phyloP scores from a whole-genome alignment of 2,888 invertebrate genomes.

The Lordiphosa fenestrarum region DNA sequence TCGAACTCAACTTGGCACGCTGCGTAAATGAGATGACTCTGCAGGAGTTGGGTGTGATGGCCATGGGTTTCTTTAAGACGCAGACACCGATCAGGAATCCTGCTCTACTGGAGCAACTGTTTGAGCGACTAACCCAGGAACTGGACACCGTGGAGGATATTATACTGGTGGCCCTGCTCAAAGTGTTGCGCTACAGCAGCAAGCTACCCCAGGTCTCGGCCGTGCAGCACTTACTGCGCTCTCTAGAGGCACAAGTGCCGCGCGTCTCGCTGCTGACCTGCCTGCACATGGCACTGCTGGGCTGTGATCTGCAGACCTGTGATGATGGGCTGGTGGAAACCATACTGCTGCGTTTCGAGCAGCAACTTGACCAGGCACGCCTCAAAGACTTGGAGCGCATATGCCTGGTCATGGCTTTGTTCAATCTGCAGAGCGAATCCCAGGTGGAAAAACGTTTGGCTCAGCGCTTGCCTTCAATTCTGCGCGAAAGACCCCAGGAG shows the following conservation, averaged over 20 bases:
- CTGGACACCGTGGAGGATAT: conserved; percentile 84
- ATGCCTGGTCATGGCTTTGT: conserved; percentile 83
- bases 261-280: conserved; percentile 84
- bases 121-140: conserved; percentile 82
- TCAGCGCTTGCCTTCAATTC: conserved; percentile 79
- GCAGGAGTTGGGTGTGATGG: conserved; percentile 86
- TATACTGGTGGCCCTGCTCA: conserved; percentile 84
- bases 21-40: conserved; percentile 82
- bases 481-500: conserved; percentile 83
- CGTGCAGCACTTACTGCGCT: conserved; percentile 82
- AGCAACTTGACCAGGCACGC: conserved; percentile 81
- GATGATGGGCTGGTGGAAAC: conserved; percentile 80
- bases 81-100: conserved; percentile 83
- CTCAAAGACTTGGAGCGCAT: conserved; percentile 89
- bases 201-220: conserved; percentile 79
- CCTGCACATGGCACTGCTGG: conserved; percentile 85
- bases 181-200: conserved; percentile 83
- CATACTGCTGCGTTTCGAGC: conserved; percentile 82
- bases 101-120: conserved; percentile 81
- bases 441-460: conserved; percentile 81
- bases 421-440: conserved; percentile 83
- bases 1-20: conserved; percentile 83
- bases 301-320: conserved; percentile 82
- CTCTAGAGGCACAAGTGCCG: conserved; percentile 82
- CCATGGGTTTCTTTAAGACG: conserved; percentile 90